Conservation (phyloP, 2,113 vertebrate genomes). For the Ginglymostoma cirratum region DNA sequence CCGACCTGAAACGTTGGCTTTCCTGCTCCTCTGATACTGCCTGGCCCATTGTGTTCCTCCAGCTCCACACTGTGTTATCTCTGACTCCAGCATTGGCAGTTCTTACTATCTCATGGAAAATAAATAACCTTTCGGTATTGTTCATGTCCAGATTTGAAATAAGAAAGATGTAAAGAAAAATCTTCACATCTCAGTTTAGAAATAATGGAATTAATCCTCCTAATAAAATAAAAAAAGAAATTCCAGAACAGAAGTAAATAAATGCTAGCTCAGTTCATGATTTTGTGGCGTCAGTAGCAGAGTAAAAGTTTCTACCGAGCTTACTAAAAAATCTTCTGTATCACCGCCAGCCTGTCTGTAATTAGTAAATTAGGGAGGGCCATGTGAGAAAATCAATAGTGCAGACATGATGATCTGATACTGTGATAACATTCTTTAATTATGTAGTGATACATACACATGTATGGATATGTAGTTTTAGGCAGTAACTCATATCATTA, state of each 20-base stretch:
- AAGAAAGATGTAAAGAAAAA: not conserved
- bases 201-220: not conserved
- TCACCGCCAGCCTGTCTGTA: not conserved
- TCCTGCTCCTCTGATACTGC: too few species aligned
- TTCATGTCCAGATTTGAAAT: not conserved
- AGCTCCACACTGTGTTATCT: too few species aligned
- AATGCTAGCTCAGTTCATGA: not conserved
- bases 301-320: not conserved
- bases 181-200: not conserved
- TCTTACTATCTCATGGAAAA: not conserved
- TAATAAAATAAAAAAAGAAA: too few species aligned
- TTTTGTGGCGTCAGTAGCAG: not conserved
- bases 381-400: not conserved
- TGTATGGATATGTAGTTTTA: too few species aligned
- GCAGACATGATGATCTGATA: not conserved
- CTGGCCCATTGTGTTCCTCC: too few species aligned
- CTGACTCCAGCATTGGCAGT: too few species aligned
- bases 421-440: not conserved
- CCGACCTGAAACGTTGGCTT: too few species aligned
- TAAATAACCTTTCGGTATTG: not conserved
- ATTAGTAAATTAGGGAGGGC: not conserved
- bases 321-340: not conserved
- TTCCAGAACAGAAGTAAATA: not conserved
- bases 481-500: not conserved
- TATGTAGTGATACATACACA: not conserved